phyloP scores from a whole-genome alignment of 2,888 invertebrate genomes.

The Calameuta filiformis region DNA sequence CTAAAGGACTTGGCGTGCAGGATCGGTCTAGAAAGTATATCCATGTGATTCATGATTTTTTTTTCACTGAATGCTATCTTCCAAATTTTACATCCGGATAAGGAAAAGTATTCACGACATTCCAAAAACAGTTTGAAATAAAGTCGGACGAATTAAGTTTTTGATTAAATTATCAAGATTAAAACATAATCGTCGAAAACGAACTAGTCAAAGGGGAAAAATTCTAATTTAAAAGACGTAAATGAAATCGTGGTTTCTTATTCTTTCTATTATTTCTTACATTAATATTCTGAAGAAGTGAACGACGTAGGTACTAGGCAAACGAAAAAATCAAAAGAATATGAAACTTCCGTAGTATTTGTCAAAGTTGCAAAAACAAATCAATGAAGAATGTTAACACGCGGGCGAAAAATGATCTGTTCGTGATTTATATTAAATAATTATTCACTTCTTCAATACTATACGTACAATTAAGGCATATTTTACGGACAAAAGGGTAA shows the following conservation, averaged over 20 bases:
- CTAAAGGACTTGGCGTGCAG: too few species aligned
- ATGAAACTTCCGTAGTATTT: too few species aligned
- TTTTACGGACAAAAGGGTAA: constrained; percentile 12
- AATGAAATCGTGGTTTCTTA: constrained; percentile 1
- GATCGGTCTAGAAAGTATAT: too few species aligned
- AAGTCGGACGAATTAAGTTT: neutral
- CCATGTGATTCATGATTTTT: too few species aligned
- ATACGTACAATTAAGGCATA: constrained; percentile 1
- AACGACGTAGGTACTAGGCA: too few species aligned
- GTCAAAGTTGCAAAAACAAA: too few species aligned
- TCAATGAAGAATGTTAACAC: too few species aligned
- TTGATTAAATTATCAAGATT: constrained; percentile 1
- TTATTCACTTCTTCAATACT: neutral
- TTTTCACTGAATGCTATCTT: neutral
- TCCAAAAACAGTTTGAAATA: constrained; percentile 7
- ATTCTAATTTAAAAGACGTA: constrained; percentile 5
- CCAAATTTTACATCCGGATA: neutral
- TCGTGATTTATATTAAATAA: neutral
- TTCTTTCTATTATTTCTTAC: neutral
- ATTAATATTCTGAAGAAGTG: neutral
- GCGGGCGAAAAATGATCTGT: neutral
- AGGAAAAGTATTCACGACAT: constrained; percentile 7
- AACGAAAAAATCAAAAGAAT: too few species aligned
- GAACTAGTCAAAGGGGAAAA: constrained; percentile 18
- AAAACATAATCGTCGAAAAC: constrained; percentile 13